Evolutionary conservation across 2,113 vertebrate species (phyloP).

Genomic region (Crotalus viridis): DNA sequence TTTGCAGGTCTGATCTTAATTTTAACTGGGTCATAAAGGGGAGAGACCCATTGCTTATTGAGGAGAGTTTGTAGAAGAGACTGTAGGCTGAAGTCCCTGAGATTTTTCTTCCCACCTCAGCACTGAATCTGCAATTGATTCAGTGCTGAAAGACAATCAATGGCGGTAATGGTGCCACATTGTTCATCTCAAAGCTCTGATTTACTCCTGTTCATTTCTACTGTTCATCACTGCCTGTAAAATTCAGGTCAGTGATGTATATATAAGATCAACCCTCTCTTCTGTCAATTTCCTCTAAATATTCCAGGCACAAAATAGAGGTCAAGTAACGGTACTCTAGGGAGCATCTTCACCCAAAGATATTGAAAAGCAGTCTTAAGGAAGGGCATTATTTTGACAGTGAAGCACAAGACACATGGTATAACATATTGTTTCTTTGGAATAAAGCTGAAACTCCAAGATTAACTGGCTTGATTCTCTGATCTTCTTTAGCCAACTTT

Average conservation of each 20-base stretch:
- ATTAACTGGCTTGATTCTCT: not conserved
- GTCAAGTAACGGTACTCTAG: constrained; percentile 47
- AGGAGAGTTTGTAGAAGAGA: constrained; percentile 46
- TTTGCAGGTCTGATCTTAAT: constrained; percentile 16
- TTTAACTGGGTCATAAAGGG: constrained; percentile 1
- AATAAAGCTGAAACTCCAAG: not conserved
- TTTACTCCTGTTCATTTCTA: constrained; percentile 56
- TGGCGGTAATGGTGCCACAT: constrained; percentile 54
- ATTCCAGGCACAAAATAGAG: constrained; percentile 13
- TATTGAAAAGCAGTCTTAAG: constrained; percentile 35
- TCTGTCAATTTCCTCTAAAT: constrained; percentile 25
- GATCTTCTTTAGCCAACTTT: not conserved
- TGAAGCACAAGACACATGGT: not conserved
- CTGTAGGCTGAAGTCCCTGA: constrained; percentile 53
- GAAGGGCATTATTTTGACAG: constrained; percentile 4
- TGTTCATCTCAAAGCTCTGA: constrained; percentile 64
- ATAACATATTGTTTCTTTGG: not conserved
- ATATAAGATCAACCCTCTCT: constrained; percentile 11
- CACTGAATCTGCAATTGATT: constrained; percentile 41
- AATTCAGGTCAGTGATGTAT: constrained; percentile 47
- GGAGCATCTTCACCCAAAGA: constrained; percentile 38
- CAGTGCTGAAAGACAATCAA: constrained; percentile 61
- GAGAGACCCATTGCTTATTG: not conserved
- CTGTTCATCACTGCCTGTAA: constrained; percentile 43
- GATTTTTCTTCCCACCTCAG: constrained; percentile 47